phyloP scores from a whole-genome alignment of 2,797 vertebrate genomes.

The Argya squamiceps region DNA sequence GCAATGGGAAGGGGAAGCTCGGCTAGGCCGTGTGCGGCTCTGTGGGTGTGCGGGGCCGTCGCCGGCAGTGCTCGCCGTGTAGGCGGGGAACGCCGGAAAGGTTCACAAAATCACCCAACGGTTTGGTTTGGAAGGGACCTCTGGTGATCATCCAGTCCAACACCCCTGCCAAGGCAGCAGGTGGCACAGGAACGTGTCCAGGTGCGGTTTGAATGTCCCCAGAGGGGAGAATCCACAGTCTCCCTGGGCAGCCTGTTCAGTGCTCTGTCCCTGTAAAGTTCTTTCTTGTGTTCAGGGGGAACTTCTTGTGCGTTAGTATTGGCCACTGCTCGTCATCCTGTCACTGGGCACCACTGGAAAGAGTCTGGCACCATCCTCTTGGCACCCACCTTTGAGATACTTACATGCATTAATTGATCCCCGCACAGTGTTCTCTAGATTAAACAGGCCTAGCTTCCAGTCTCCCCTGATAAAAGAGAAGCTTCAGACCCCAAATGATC shows the following conservation, averaged over 20 bases:
- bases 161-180: neutral
- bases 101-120: accelerated
- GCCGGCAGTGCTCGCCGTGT: accelerated
- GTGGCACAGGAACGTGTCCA: neutral
- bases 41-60: accelerated
- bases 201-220: neutral
- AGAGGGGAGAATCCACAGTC: accelerated
- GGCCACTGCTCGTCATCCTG: neutral
- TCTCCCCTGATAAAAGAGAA: neutral
- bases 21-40: accelerated
- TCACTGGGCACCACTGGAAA: neutral
- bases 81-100: accelerated
- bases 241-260: neutral
- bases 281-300: accelerated
- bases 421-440: neutral
- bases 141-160: neutral
- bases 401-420: neutral
- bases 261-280: neutral
- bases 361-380: neutral
- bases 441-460: neutral
- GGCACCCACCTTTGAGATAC: neutral
- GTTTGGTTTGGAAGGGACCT: neutral
- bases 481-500: neutral
- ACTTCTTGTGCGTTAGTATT: too few species aligned
- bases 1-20: accelerated